phyloP scores from a whole-genome alignment of 2,888 invertebrate genomes.

The Volucella inflata region DNA sequence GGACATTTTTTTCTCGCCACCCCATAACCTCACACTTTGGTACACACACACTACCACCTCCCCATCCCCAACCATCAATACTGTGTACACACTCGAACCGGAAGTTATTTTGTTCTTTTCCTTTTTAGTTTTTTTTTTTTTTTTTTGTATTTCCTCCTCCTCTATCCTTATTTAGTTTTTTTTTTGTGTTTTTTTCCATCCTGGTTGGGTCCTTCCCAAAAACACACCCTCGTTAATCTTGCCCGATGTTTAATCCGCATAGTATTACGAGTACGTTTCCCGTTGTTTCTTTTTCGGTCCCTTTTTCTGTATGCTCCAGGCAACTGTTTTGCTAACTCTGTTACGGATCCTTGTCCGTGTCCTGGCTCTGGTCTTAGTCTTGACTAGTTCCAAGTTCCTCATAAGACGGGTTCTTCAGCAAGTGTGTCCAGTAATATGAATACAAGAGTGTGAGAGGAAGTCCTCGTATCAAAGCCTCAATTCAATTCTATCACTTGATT shows the following conservation, averaged over 20 bases:
- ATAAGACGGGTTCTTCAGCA: constrained; percentile 27
- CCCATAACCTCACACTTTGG: neutral
- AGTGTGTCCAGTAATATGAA: constrained; percentile 3
- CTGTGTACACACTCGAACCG: constrained; percentile 37
- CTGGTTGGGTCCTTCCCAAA: constrained; percentile 15
- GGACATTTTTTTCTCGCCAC: constrained; percentile 6
- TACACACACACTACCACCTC: neutral
- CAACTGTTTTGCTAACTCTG: constrained; percentile 18
- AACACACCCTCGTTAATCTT: constrained; percentile 57
- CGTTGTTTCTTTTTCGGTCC: neutral
- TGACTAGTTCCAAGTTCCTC: too few species aligned
- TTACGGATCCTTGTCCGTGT: constrained; percentile 13
- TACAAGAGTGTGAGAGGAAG: constrained; percentile 1
- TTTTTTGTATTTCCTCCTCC: neutral
- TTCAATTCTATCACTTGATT: constrained; percentile 49
- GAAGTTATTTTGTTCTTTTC: constrained; percentile 36
- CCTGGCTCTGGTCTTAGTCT: neutral
- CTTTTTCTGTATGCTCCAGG: constrained; percentile 1
- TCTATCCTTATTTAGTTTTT: neutral
- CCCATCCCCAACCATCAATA: neutral
- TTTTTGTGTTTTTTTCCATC: constrained; percentile 12
- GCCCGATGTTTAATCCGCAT: constrained; percentile 51
- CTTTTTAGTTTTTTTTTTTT: constrained; percentile 16
- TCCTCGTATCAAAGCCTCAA: constrained; percentile 45
- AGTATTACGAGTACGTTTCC: constrained; percentile 52